phyloP scores from a whole-genome alignment of 1,140 invertebrate species.

The Aphelenchoides avenae region DNA sequence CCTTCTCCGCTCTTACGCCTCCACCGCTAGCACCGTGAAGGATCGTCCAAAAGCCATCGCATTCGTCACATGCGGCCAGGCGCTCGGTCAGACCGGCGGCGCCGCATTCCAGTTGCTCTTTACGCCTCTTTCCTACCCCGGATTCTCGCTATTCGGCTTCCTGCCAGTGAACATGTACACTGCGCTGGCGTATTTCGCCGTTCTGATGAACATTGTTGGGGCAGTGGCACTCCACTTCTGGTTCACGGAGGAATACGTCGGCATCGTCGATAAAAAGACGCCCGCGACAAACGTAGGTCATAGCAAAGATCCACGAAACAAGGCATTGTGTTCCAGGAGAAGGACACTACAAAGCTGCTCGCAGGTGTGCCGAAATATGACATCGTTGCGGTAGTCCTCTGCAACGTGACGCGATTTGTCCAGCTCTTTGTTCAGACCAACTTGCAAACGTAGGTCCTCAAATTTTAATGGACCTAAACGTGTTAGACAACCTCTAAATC shows the following conservation, averaged over 20 bases:
- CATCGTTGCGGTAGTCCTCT: slow-evolving; percentile 31
- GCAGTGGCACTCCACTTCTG: slow-evolving; percentile 25
- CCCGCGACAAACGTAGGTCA: background rate
- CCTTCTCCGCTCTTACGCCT: slow-evolving; percentile 41
- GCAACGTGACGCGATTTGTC: slow-evolving; percentile 39
- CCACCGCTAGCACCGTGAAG: slow-evolving; percentile 34
- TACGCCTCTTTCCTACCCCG: slow-evolving; percentile 49
- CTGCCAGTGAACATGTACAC: slow-evolving; percentile 62
- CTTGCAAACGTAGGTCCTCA: too few species aligned
- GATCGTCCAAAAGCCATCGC: slow-evolving; percentile 43
- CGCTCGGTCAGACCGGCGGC: slow-evolving; percentile 32
- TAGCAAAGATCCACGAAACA: background rate
- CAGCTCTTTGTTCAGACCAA: slow-evolving; percentile 42
- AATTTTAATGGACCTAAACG: too few species aligned
- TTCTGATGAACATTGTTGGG: slow-evolving; percentile 45
- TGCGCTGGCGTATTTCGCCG: slow-evolving; percentile 53
- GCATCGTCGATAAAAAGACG: slow-evolving; percentile 2
- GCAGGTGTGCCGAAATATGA: slow-evolving; percentile 30
- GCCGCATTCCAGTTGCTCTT: slow-evolving; percentile 56
- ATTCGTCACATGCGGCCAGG: slow-evolving; percentile 43
- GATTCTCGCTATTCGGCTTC: slow-evolving; percentile 38
- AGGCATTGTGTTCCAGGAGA: too few species aligned
- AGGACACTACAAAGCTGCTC: too few species aligned
- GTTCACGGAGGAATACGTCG: slow-evolving; percentile 39
- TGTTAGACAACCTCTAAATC: too few species aligned